Percentiles rank a stretch among this genome's conserved stretches.
phyloP scores from a whole-genome alignment of 1,140 invertebrate species.

The Leptopilina clavipes region DNA sequence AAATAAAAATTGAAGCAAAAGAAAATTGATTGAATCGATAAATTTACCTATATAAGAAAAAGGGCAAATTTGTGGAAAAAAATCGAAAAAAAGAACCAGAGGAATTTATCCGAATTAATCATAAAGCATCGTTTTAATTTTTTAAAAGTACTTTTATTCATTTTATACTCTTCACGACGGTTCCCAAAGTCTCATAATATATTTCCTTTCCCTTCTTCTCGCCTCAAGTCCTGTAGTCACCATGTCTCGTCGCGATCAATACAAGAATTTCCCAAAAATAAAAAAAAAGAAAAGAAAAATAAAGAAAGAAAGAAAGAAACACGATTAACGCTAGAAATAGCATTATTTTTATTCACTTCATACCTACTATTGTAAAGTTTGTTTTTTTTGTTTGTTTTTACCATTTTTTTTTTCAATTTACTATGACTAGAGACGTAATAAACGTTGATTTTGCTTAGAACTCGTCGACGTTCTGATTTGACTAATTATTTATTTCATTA shows the following conservation, averaged over 20 bases:
- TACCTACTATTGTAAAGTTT: slow-evolving; percentile 46
- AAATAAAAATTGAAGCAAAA: too few relatives aligned
- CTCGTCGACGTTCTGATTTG: slow-evolving; percentile 41
- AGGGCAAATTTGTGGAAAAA: too few relatives aligned
- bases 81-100: too few relatives aligned
- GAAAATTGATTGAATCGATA: too few relatives aligned
- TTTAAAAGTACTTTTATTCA: slow-evolving; percentile 64
- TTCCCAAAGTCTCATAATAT: slow-evolving; percentile 51
- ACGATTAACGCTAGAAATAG: slow-evolving; percentile 13
- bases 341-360: too few relatives aligned
- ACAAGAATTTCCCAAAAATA: slow-evolving; percentile 16
- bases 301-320: neutral
- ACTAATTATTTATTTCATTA: slow-evolving; percentile 42
- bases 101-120: too few relatives aligned
- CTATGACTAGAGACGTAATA: slow-evolving; percentile 68
- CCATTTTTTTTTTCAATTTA: slow-evolving; percentile 35
- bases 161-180: slow-evolving; percentile 60
- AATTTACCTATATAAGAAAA: too few relatives aligned
- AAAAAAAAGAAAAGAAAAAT: neutral
- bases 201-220: slow-evolving; percentile 47
- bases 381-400: slow-evolving; percentile 28
- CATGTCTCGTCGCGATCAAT: slow-evolving; percentile 43
- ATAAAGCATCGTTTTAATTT: slow-evolving; percentile 55
- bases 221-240: slow-evolving; percentile 39
- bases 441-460: slow-evolving; percentile 56